A percentile compares a stretch with the other conserved stretches of the same genome.
These are phyloP conservation scores for Tethea ocularis DNA, from an alignment of 2,888 invertebrate genomes.

Conservation along the genomic window DNA sequence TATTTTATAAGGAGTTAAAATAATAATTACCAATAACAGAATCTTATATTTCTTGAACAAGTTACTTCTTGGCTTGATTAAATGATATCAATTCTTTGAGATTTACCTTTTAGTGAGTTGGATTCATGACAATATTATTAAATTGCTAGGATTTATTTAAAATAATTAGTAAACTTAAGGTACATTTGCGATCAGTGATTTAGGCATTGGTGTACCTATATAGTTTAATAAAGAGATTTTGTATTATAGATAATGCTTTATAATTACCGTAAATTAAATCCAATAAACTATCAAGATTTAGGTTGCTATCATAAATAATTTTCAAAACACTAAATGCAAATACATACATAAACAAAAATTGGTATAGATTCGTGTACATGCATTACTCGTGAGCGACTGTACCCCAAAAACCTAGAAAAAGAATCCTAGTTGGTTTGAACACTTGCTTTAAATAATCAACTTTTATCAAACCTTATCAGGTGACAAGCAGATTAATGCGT, in stretches of 20 bases:
- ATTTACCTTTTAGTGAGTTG: constrained; percentile 15
- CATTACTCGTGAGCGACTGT: too few species aligned
- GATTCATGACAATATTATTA: constrained; percentile 18
- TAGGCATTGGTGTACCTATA: too few species aligned
- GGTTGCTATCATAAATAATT: too few species aligned
- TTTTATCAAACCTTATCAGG: constrained; percentile 14
- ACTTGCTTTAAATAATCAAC: neutral
- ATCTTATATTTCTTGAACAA: neutral
- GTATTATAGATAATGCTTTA: too few species aligned
- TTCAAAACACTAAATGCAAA: too few species aligned
- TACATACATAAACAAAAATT: too few species aligned
- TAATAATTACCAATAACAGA: neutral
- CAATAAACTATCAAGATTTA: too few species aligned
- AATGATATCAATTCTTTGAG: constrained; percentile 20
- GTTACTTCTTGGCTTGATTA: constrained; percentile 17
- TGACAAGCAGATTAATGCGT: constrained; percentile 22
- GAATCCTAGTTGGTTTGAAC: neutral
- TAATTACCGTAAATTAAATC: too few species aligned
- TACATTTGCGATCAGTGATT: too few species aligned
- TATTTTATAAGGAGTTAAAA: neutral
- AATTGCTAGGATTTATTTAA: neutral
- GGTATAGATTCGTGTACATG: too few species aligned
- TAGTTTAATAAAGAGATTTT: too few species aligned
- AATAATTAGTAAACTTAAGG: too few species aligned
- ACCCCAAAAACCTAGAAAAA: neutral